Evolutionary conservation across 1,140 invertebrate genomes (phyloP).

Genomic region (Globodera ellingtonae): DNA sequence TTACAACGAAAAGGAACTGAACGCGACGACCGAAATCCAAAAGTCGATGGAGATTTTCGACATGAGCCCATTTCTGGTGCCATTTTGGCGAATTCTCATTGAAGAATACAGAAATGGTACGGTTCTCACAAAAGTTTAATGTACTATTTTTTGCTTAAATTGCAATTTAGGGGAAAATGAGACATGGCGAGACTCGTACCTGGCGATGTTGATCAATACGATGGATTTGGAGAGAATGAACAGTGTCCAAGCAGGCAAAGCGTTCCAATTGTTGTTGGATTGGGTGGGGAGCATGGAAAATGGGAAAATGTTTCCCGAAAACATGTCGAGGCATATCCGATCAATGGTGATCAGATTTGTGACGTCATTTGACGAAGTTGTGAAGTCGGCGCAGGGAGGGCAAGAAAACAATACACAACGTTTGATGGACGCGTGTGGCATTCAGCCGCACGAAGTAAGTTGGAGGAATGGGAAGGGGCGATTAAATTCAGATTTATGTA

Average conservation of each 20-base stretch:
- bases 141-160: too few species aligned
- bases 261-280: slow-evolving; percentile 13
- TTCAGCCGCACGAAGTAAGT: too few species aligned
- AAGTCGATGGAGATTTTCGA: slow-evolving; percentile 19
- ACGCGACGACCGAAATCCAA: slow-evolving; percentile 2
- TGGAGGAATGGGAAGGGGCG: too few species aligned
- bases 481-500: too few species aligned
- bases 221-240: slow-evolving; percentile 8
- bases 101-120: slow-evolving; percentile 2
- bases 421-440: slow-evolving; percentile 3
- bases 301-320: neutral
- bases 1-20: neutral
- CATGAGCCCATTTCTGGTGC: neutral
- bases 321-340: neutral
- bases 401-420: neutral
- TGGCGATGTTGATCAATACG: neutral
- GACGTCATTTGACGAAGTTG: slow-evolving; percentile 11
- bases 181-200: neutral
- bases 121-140: neutral
- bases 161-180: neutral
- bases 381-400: neutral
- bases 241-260: slow-evolving; percentile 8
- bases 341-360: neutral
- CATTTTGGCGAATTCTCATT: slow-evolving; percentile 23
- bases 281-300: neutral